Percentiles rank a stretch among this genome's conserved stretches.
Conservation (phyloP, 2,113 vertebrate species). For the Planiliza haematocheilus region DNA sequence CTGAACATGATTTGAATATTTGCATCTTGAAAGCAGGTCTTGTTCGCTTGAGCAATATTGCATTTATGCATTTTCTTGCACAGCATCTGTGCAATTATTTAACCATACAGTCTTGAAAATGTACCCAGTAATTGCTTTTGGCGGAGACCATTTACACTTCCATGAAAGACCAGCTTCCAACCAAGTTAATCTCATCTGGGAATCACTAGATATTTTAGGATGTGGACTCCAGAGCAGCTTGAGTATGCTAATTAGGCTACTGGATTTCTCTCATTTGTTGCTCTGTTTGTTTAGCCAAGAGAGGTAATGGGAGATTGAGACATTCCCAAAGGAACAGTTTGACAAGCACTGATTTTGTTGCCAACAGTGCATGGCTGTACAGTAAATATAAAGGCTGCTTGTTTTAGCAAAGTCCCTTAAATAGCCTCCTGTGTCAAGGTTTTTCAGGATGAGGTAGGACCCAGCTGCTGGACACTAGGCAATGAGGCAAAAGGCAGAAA, state of each 20-base stretch:
- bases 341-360: too few species aligned
- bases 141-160: constrained; percentile 30
- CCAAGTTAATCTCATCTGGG: constrained; percentile 45
- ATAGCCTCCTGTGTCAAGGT: too few species aligned
- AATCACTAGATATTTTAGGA: constrained; percentile 30
- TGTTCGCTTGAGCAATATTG: background rate
- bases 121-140: constrained; percentile 40
- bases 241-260: constrained; percentile 35
- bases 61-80: constrained; percentile 4
- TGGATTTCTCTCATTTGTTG: constrained; percentile 15
- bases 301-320: constrained; percentile 40
- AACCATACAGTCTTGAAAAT: constrained; percentile 21
- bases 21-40: background rate
- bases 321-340: background rate
- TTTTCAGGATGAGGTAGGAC: too few species aligned
- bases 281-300: constrained; percentile 21
- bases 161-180: constrained; percentile 35
- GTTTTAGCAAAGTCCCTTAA: too few species aligned
- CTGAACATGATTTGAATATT: constrained; percentile 2
- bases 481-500: too few species aligned
- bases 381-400: too few species aligned
- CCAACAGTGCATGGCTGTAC: too few species aligned
- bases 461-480: too few species aligned
- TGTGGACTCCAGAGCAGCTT: constrained; percentile 27
- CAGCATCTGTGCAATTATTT: constrained; percentile 15